Evolutionary conservation across 2,113 vertebrate species (phyloP).

Genomic region (Pontoporia blainvillei): DNA sequence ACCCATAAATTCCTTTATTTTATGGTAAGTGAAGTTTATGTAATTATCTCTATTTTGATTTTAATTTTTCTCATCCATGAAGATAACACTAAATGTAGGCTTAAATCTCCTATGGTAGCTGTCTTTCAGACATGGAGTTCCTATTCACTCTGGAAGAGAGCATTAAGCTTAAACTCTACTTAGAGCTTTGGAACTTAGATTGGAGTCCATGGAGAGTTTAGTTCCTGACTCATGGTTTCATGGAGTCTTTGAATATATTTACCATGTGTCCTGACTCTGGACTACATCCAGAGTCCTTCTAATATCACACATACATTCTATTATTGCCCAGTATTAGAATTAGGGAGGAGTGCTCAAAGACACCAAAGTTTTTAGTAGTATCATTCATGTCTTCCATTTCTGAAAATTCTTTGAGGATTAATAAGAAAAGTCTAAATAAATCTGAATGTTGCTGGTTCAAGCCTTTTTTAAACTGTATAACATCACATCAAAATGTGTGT

Average conservation of each 20-base stretch:
- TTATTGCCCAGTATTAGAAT: neutral
- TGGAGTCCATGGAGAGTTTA: neutral
- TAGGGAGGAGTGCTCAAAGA: neutral
- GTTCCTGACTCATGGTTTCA: neutral
- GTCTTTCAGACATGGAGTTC: neutral
- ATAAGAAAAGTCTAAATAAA: neutral
- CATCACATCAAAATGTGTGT: neutral
- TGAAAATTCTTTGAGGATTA: neutral
- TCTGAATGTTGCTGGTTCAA: neutral
- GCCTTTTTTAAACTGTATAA: neutral
- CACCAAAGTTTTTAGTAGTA: neutral
- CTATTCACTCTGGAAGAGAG: neutral
- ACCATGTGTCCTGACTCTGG: neutral
- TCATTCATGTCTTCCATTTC: neutral
- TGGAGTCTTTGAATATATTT: neutral
- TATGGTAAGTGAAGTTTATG: neutral
- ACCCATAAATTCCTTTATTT: neutral
- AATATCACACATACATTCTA: neutral
- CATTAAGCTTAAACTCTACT: neutral
- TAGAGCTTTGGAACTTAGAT: neutral
- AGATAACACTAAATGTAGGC: neutral
- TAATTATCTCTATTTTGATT: neutral
- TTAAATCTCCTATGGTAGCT: neutral
- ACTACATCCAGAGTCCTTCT: neutral
- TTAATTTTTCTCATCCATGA: neutral